These are phyloP conservation scores for Oryzias melastigma DNA, from an alignment of 2,113 vertebrate species.

Conservation along the genomic window DNA sequence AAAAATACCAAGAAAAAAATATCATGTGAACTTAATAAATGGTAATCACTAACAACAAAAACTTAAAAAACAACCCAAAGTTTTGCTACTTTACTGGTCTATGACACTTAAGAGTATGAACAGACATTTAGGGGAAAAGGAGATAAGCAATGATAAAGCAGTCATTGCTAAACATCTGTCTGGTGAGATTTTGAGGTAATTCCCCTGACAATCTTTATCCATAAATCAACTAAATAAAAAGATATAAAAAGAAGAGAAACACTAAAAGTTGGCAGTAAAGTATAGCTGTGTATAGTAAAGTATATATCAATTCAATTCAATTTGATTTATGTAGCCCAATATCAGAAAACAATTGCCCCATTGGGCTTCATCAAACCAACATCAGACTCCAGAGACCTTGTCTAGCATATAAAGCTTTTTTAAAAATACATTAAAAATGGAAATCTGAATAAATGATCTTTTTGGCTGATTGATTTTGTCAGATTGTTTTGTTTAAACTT, in stretches of 20 bases:
- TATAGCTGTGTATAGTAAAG: no score
- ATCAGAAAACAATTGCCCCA: no score
- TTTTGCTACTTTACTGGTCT: not conserved
- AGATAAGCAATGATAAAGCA: not conserved
- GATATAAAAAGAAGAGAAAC: not conserved
- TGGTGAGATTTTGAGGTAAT: not conserved
- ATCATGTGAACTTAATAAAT: not conserved
- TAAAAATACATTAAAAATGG: not conserved
- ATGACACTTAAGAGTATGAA: not conserved
- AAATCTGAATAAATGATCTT: no score
- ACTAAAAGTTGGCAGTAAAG: no score
- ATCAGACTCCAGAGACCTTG: not conserved
- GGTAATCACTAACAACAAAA: not conserved
- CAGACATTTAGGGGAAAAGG: not conserved
- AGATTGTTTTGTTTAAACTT: no score
- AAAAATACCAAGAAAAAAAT: no score
- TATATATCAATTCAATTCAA: no score
- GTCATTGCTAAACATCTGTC: not conserved
- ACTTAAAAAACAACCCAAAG: not conserved
- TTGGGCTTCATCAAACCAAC: no score
- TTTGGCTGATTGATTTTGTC: no score
- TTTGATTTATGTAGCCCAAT: no score
- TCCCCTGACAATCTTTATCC: not conserved
- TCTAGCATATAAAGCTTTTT: not conserved
- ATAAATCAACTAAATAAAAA: not conserved